A percentile compares a stretch with the other conserved stretches of the same genome.
Conservation (phyloP, 2,113 vertebrate species). For the Aegotheles bennettii region DNA sequence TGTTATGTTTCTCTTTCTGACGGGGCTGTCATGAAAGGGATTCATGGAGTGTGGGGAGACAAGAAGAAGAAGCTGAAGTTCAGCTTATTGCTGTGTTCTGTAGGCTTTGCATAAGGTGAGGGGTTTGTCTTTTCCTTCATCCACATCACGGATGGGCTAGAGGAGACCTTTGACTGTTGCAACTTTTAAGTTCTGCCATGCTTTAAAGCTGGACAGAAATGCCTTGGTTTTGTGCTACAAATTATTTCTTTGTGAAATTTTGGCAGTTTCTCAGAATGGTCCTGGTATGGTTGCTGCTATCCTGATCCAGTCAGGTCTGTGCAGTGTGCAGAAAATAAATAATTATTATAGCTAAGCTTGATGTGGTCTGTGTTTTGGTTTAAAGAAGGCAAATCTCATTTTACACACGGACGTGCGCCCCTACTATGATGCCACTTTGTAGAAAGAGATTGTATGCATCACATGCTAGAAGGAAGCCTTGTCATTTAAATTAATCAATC, state of each 20-base stretch:
- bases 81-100: not conserved
- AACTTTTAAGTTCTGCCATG: not conserved
- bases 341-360: not conserved
- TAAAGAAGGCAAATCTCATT: not conserved
- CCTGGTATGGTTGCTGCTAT: not conserved
- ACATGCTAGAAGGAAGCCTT: not conserved
- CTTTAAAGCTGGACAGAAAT: not conserved
- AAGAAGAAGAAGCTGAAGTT: not conserved
- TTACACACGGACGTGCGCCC: accelerated
- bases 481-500: not conserved
- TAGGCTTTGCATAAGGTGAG: not conserved
- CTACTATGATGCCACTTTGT: not conserved
- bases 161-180: not conserved
- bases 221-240: not conserved
- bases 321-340: not conserved
- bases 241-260: not conserved
- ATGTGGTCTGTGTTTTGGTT: not conserved
- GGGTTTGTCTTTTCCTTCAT: not conserved
- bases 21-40: not conserved
- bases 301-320: not conserved
- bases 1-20: not conserved
- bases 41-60: not conserved
- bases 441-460: not conserved
- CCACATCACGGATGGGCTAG: not conserved
- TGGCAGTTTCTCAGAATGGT: not conserved